These are phyloP conservation scores for Diglossa cyanea DNA, from an alignment of 2,797 vertebrate species.

Conservation along the genomic window DNA sequence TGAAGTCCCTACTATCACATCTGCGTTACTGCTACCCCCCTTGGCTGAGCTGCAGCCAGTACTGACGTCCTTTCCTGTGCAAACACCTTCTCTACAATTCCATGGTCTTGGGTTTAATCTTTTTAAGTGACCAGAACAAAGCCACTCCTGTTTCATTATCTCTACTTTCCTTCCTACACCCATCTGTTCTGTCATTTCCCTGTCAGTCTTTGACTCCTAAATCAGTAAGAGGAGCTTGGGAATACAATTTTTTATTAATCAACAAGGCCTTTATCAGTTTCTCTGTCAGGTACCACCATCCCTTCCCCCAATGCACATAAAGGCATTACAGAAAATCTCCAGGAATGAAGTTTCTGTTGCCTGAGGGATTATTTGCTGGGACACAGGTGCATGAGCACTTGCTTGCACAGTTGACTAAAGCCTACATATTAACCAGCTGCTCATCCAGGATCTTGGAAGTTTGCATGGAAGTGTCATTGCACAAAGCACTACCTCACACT, in stretches of 20 bases:
- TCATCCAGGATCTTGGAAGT: background rate
- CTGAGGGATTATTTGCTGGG: background rate
- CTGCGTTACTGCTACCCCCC: background rate
- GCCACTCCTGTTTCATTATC: background rate
- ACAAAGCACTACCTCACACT: background rate
- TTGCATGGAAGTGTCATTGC: background rate
- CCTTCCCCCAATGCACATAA: background rate
- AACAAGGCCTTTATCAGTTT: background rate
- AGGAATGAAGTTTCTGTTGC: background rate
- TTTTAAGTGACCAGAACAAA: background rate
- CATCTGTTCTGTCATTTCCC: background rate
- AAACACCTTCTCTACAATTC: background rate
- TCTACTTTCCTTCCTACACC: background rate
- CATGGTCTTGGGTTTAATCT: background rate
- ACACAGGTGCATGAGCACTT: background rate
- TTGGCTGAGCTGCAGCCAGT: background rate
- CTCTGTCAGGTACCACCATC: background rate
- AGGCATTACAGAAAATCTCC: background rate
- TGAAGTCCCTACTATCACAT: background rate
- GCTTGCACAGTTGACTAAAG: background rate
- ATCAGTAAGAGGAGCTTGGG: background rate
- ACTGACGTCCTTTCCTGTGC: background rate
- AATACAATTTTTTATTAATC: background rate
- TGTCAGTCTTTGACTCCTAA: background rate
- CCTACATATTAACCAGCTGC: constrained; percentile 20